Percentiles rank a stretch among this genome's conserved stretches.
Evolutionary conservation across 1,140 invertebrate species (phyloP).

Genomic region (Gryon sp.): DNA sequence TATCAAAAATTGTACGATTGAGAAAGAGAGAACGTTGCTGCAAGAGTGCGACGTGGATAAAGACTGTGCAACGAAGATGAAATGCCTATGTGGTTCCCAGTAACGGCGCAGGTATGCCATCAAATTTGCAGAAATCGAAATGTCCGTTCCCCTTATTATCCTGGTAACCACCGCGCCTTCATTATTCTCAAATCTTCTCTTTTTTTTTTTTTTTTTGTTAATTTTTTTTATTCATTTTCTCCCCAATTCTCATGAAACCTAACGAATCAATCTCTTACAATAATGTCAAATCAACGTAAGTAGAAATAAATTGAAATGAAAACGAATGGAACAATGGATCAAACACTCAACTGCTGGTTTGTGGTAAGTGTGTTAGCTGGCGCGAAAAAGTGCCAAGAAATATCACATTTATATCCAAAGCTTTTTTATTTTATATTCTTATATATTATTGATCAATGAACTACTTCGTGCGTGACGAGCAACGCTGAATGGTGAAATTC

Average conservation of each 20-base stretch:
- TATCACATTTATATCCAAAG: slow-evolving; percentile 15
- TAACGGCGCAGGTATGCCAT: slow-evolving; percentile 36
- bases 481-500: slow-evolving; percentile 4
- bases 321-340: too few relatives aligned
- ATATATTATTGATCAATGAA: slow-evolving; percentile 1
- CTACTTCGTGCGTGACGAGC: neutral
- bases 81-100: slow-evolving; percentile 12
- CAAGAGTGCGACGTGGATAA: too few relatives aligned
- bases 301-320: too few relatives aligned
- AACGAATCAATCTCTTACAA: slow-evolving; percentile 10
- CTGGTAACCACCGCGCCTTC: slow-evolving; percentile 28
- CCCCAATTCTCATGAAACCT: neutral
- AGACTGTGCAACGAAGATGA: slow-evolving; percentile 8
- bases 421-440: too few relatives aligned
- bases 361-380: neutral
- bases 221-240: slow-evolving; percentile 17
- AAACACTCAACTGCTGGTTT: too few relatives aligned
- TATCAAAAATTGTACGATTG: slow-evolving; percentile 52
- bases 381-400: slow-evolving; percentile 10
- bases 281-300: neutral
- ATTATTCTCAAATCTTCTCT: slow-evolving; percentile 47
- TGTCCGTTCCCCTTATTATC: slow-evolving; percentile 64
- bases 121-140: slow-evolving; percentile 69
- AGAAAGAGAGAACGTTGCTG: slow-evolving; percentile 19
- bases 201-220: slow-evolving; percentile 32